A percentile compares a stretch with the other conserved stretches of the same genome.
These are phyloP conservation scores for Ceyx margarethae DNA, from an alignment of 2,113 vertebrate genomes.

Conservation along the genomic window DNA sequence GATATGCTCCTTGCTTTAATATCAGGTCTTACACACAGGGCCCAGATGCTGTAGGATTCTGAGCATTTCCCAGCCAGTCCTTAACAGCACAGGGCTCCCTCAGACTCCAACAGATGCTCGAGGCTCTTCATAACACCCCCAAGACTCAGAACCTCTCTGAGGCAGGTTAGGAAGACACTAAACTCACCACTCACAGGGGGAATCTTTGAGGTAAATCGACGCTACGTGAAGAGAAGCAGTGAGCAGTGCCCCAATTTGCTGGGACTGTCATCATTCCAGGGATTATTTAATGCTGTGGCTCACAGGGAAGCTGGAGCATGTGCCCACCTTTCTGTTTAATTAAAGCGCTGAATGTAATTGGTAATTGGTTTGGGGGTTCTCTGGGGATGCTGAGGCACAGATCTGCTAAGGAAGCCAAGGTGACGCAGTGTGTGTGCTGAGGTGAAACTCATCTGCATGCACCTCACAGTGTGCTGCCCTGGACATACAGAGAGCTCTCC, in stretches of 20 bases:
- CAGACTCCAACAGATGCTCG: not conserved
- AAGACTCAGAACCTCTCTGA: not conserved
- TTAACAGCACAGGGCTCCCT: not conserved
- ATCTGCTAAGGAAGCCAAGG: slow-evolving; percentile 51
- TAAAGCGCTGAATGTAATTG: slow-evolving; percentile 37
- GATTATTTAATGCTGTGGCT: slow-evolving; percentile 52
- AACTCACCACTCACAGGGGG: not conserved
- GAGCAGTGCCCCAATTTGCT: not conserved
- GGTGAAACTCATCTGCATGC: slow-evolving; percentile 19
- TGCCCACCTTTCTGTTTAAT: slow-evolving; percentile 66
- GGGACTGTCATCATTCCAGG: slow-evolving; percentile 11
- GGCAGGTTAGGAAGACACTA: not conserved
- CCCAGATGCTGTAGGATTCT: not conserved
- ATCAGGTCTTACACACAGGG: not conserved
- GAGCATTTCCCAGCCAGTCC: not conserved
- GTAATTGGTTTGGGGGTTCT: slow-evolving; percentile 40
- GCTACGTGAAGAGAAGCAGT: not conserved
- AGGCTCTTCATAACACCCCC: not conserved
- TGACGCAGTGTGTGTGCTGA: not conserved
- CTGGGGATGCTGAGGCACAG: slow-evolving; percentile 52
- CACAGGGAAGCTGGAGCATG: not conserved
- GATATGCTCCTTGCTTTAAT: not conserved
- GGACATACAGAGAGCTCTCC: not conserved
- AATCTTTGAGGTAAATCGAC: slow-evolving; percentile 11
- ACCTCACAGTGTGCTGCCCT: not conserved